Evolutionary conservation across 2,888 invertebrate genomes (phyloP).

Genomic region (Drosophila picticornis): DNA sequence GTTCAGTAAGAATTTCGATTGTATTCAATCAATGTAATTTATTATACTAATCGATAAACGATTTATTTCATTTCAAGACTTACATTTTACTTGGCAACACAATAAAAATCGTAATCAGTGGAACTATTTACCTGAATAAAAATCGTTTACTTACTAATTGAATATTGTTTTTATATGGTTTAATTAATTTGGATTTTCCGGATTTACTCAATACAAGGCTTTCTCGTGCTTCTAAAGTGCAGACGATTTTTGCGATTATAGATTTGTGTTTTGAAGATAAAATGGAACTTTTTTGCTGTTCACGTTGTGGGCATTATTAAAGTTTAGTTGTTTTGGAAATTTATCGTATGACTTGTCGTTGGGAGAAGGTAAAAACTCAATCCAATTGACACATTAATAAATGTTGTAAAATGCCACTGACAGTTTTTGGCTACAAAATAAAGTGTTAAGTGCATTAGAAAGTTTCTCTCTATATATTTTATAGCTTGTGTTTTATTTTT

Average conservation of each 20-base stretch:
- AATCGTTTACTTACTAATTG: not conserved
- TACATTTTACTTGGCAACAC: not conserved
- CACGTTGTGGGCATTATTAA: not conserved
- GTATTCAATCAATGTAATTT: slow-evolving; percentile 2
- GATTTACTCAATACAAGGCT: not conserved
- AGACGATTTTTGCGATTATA: not conserved
- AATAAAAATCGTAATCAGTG: not conserved
- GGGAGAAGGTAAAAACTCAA: slow-evolving; percentile 29
- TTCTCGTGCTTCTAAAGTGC: not conserved
- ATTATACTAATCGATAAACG: not conserved
- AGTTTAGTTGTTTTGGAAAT: slow-evolving; percentile 13
- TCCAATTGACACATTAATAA: slow-evolving; percentile 79
- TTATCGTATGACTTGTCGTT: slow-evolving; percentile 20
- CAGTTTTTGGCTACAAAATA: slow-evolving; percentile 61
- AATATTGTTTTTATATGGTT: not conserved
- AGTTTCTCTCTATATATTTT: slow-evolving; percentile 51
- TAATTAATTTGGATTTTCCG: not conserved
- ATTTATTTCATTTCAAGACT: not conserved
- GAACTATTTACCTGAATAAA: no score
- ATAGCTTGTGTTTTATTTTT: slow-evolving; percentile 27
- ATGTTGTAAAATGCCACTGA: slow-evolving; percentile 71
- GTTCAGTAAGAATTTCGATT: not conserved
- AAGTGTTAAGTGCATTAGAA: slow-evolving; percentile 78
- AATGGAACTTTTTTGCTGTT: not conserved
- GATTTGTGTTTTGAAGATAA: not conserved